Evolutionary conservation across 2,797 vertebrate species (phyloP).

Genomic region (Poecilia velifera): DNA sequence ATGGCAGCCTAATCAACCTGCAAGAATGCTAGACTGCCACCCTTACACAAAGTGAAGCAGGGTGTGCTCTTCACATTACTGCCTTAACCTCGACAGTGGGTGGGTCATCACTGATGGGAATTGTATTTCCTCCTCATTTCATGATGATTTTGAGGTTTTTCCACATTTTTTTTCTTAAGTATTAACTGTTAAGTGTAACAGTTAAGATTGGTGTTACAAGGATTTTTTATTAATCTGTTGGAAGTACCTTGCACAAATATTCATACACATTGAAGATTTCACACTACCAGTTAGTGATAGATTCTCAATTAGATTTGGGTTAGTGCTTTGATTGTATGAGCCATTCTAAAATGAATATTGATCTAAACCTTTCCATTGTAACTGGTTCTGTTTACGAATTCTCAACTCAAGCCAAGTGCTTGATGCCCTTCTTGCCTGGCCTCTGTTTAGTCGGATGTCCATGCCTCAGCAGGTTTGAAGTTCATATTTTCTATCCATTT

Average conservation of each 20-base stretch:
- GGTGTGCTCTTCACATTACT: slow-evolving; percentile 62
- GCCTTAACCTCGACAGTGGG: slow-evolving; percentile 61
- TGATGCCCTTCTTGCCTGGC: background rate
- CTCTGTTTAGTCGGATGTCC: background rate
- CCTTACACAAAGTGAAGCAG: slow-evolving; percentile 55
- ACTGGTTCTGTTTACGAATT: background rate
- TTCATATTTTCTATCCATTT: background rate
- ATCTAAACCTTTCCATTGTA: background rate
- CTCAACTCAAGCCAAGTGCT: background rate
- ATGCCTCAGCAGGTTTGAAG: background rate
- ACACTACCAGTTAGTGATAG: too few relatives aligned
- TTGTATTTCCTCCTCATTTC: slow-evolving; percentile 60
- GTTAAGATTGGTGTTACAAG: background rate
- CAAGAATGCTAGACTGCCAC: slow-evolving; percentile 76
- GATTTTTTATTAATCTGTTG: background rate
- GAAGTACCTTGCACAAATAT: background rate
- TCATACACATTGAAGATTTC: background rate
- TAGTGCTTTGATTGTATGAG: background rate
- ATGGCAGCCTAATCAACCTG: slow-evolving; percentile 81
- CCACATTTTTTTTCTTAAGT: background rate
- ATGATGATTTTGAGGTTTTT: slow-evolving; percentile 3
- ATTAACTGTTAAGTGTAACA: background rate
- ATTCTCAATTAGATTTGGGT: background rate
- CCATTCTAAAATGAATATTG: background rate
- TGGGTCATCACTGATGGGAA: slow-evolving; percentile 45